These are phyloP conservation scores for Horisme vitalbata DNA, from an alignment of 2,888 invertebrate genomes.

Conservation along the genomic window DNA sequence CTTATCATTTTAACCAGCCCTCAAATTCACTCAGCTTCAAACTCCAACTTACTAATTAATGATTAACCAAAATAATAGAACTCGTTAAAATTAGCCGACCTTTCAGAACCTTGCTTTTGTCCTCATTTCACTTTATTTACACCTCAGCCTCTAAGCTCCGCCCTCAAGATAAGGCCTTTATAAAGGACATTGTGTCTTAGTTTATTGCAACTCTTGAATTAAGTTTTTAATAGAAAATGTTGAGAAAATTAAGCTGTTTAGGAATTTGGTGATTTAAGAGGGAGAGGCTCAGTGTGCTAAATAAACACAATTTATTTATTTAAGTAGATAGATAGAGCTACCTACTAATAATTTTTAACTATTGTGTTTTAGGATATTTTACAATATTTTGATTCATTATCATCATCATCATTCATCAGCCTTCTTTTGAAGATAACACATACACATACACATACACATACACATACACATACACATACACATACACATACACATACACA, in stretches of 20 bases:
- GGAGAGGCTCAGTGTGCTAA: too few relatives aligned
- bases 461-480: too few relatives aligned
- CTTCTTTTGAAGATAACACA: too few relatives aligned
- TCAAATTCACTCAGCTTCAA: slow-evolving; percentile 26
- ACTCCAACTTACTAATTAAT: slow-evolving; percentile 40
- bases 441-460: too few relatives aligned
- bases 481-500: too few relatives aligned
- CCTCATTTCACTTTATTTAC: slow-evolving; percentile 38
- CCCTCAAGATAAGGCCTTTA: slow-evolving; percentile 22
- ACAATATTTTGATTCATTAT: too few relatives aligned
- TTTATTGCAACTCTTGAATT: slow-evolving; percentile 20
- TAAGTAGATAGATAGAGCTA: too few relatives aligned
- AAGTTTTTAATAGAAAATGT: slow-evolving; percentile 30
- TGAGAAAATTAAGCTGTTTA: slow-evolving; percentile 28
- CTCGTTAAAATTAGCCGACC: slow-evolving; percentile 29
- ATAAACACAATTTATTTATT: too few relatives aligned
- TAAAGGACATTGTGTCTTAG: slow-evolving; percentile 28
- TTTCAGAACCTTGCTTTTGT: slow-evolving; percentile 34
- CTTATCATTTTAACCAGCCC: slow-evolving; percentile 17
- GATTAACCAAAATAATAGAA: slow-evolving; percentile 42
- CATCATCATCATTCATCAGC: too few relatives aligned
- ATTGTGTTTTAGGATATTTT: too few relatives aligned
- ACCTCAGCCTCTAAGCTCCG: slow-evolving; percentile 27
- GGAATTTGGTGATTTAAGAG: too few relatives aligned
- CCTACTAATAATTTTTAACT: too few relatives aligned